Evolutionary conservation across 2,113 vertebrate genomes (phyloP).

Genomic region (Mystacornis crossleyi): DNA sequence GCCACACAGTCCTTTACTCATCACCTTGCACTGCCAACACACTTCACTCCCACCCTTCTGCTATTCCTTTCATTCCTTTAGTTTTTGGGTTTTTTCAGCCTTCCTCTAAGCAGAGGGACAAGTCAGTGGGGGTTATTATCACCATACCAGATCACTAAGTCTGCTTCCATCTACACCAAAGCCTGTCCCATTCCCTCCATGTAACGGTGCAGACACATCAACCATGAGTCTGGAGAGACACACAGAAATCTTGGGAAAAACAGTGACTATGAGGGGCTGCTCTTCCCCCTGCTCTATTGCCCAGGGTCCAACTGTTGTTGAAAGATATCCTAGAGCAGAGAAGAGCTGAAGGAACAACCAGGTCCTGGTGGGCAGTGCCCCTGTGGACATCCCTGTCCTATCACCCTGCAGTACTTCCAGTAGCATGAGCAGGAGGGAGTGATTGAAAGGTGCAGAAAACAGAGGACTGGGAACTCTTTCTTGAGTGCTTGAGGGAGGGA

Average conservation of each 20-base stretch:
- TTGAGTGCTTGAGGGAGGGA: neutral
- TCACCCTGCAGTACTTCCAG: neutral
- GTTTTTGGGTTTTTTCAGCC: neutral
- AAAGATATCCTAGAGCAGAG: neutral
- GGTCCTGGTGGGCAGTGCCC: neutral
- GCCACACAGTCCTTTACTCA: neutral
- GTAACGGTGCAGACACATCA: neutral
- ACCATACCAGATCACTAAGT: neutral
- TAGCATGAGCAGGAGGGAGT: neutral
- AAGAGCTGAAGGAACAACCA: neutral
- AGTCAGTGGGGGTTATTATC: neutral
- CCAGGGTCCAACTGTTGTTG: neutral
- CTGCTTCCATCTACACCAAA: neutral
- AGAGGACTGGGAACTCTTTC: neutral
- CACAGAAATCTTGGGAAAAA: neutral
- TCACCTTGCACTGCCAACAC: slow-evolving; percentile 5
- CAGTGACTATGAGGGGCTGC: neutral
- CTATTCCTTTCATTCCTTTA: neutral
- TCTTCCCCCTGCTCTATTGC: neutral
- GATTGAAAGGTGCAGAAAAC: neutral
- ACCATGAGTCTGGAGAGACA: neutral
- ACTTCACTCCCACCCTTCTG: neutral
- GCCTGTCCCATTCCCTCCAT: neutral
- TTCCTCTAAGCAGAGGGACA: neutral
- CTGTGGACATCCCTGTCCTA: neutral